Evolutionary conservation across 2,888 invertebrate genomes (phyloP).

Genomic region (Teleiodes luculella): DNA sequence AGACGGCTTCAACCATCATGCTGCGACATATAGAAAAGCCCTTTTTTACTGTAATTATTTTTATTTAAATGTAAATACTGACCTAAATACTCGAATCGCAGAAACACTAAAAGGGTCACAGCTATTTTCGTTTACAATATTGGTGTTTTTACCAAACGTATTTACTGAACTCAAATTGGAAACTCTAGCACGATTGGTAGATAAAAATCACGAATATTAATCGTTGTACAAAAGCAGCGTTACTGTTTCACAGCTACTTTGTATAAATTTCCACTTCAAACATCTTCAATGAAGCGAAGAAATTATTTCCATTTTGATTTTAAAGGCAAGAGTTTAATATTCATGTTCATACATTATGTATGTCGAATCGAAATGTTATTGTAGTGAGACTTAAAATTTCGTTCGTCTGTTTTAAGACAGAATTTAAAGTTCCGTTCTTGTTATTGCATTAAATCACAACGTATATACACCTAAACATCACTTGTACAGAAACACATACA

Average conservation of each 20-base stretch:
- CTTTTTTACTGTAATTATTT: too few species aligned
- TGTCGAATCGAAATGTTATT: constrained; percentile 41
- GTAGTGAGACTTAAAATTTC: constrained; percentile 18
- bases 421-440: too few species aligned
- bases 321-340: constrained; percentile 25
- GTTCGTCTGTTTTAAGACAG: too few species aligned
- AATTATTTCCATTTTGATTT: constrained; percentile 19
- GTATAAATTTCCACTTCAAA: constrained; percentile 3
- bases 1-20: too few species aligned
- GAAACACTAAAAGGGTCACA: neutral
- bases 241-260: neutral
- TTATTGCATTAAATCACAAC: too few species aligned
- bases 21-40: too few species aligned
- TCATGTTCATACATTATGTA: constrained; percentile 48
- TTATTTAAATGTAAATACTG: neutral
- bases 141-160: neutral
- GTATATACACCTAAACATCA: too few species aligned
- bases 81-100: too few species aligned
- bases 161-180: neutral
- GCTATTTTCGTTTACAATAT: neutral
- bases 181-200: neutral
- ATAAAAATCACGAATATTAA: neutral
- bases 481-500: too few species aligned
- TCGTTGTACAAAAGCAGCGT: neutral
- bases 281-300: neutral